Percentiles rank a stretch among this genome's conserved stretches.
phyloP scores from a whole-genome alignment of 2,888 invertebrate genomes.

The Megaustenia siamemsis region DNA sequence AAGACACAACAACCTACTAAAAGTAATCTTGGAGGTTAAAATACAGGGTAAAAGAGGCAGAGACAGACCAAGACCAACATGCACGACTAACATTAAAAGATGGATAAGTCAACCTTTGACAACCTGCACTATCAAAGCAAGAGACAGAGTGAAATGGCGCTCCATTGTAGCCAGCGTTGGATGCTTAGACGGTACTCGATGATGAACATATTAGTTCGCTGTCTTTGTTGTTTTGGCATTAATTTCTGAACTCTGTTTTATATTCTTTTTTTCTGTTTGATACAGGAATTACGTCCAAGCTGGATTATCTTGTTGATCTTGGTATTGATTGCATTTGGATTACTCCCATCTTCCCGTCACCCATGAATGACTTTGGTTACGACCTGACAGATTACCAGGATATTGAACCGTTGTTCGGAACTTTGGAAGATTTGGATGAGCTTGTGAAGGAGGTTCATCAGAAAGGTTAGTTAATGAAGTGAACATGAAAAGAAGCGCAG shows the following conservation, averaged over 20 bases:
- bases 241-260: not conserved
- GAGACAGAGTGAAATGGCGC: too few relatives aligned
- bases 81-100: too few relatives aligned
- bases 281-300: constrained; percentile 80
- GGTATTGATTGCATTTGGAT: constrained; percentile 90
- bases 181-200: not conserved
- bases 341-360: constrained; percentile 90
- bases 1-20: too few relatives aligned
- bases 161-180: not conserved
- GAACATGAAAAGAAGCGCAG: too few relatives aligned
- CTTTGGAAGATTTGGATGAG: constrained; percentile 85
- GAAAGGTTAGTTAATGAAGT: not conserved
- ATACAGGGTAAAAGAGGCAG: too few relatives aligned
- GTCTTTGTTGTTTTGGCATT: too few relatives aligned
- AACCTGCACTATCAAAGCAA: too few relatives aligned
- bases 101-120: too few relatives aligned
- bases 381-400: constrained; percentile 89
- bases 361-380: constrained; percentile 92
- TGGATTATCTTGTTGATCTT: constrained; percentile 85
- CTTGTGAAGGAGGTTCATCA: constrained; percentile 62
- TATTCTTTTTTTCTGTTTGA: not conserved
- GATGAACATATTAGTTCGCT: too few relatives aligned
- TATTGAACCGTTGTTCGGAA: constrained; percentile 86
- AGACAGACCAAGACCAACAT: too few relatives aligned
- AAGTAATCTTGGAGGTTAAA: too few relatives aligned